Percentiles rank a stretch among this genome's conserved stretches.
phyloP scores from a whole-genome alignment of 2,113 vertebrate species.

The Bujurquina vittata region DNA sequence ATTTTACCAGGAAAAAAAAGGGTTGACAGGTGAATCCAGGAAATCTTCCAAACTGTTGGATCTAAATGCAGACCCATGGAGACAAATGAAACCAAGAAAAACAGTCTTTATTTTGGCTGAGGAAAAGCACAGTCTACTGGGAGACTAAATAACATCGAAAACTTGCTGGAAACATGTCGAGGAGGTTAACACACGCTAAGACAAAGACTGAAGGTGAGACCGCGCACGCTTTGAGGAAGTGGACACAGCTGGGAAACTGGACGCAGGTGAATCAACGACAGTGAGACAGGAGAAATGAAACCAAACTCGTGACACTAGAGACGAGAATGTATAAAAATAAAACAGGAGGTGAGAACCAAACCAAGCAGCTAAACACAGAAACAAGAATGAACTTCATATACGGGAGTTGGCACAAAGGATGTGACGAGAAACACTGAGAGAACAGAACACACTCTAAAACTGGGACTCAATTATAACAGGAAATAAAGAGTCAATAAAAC shows the following conservation, averaged over 20 bases:
- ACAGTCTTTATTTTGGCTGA: no score
- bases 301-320: not conserved
- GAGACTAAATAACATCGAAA: no score
- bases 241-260: not conserved
- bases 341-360: not conserved
- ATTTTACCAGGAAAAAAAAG: conserved; percentile 10
- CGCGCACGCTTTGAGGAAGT: not conserved
- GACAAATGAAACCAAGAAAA: no score
- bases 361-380: not conserved
- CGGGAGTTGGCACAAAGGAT: not conserved
- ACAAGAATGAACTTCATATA: not conserved
- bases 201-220: no score
- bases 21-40: not conserved
- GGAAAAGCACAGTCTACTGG: no score
- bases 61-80: no score
- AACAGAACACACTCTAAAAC: not conserved
- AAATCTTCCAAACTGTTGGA: not conserved
- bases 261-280: not conserved
- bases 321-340: not conserved
- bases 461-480: not conserved
- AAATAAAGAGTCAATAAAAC: not conserved
- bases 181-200: no score
- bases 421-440: not conserved
- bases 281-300: not conserved
- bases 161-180: no score